Evolutionary conservation across 2,888 invertebrate genomes (phyloP).

Genomic region (Archips xylosteana): DNA sequence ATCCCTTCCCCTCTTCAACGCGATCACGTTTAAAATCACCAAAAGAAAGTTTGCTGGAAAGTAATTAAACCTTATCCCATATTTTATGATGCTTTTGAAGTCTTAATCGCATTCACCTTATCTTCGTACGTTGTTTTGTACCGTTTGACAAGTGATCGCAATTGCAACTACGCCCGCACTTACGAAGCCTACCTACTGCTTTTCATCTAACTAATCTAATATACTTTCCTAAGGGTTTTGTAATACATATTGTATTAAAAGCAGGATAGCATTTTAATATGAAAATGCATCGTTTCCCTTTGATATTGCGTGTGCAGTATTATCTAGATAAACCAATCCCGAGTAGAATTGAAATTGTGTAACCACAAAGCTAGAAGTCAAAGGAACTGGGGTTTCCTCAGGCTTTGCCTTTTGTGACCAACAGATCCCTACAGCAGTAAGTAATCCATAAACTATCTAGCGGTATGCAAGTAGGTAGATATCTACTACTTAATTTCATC

Average conservation of each 20-base stretch:
- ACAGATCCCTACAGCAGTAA: conserved; percentile 3
- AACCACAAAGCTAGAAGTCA: conserved; percentile 21
- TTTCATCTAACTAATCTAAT: too few relatives aligned
- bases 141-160: too few relatives aligned
- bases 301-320: neutral
- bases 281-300: neutral
- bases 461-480: neutral
- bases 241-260: neutral
- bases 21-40: too few relatives aligned
- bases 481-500: neutral
- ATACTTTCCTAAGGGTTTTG: too few relatives aligned
- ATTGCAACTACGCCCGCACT: too few relatives aligned
- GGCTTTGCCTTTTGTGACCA: conserved; percentile 18
- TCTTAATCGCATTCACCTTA: too few relatives aligned
- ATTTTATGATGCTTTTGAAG: too few relatives aligned
- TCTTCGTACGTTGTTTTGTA: too few relatives aligned
- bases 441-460: neutral
- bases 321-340: neutral
- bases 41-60: too few relatives aligned
- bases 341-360: conserved; percentile 4
- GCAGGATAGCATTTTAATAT: neutral
- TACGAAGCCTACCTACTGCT: too few relatives aligned
- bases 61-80: too few relatives aligned
- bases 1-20: too few relatives aligned
- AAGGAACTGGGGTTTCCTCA: conserved; percentile 4